Percentiles rank a stretch among this genome's conserved stretches.
Evolutionary conservation across 2,888 invertebrate genomes (phyloP).

Genomic region (Electrophaes corylata): DNA sequence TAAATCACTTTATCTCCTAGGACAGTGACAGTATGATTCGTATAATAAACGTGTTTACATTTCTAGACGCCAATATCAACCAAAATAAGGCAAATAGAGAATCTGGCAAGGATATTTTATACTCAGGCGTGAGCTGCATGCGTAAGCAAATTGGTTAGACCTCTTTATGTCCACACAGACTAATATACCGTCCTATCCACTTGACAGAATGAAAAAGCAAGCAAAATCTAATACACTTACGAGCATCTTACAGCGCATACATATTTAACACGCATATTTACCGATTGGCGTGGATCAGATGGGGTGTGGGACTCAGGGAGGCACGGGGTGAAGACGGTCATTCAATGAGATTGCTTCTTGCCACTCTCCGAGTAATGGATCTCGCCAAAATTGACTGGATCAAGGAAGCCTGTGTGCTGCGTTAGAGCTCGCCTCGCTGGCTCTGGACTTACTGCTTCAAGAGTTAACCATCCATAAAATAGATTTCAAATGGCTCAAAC

Average conservation of each 20-base stretch:
- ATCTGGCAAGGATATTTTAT: constrained; percentile 49
- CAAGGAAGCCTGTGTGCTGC: constrained; percentile 74
- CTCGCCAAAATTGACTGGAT: constrained; percentile 82
- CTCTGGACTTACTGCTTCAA: constrained; percentile 37
- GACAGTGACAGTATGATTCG: constrained; percentile 10
- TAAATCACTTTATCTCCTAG: constrained; percentile 3
- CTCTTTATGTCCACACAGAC: constrained; percentile 57
- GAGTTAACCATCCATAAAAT: constrained; percentile 33
- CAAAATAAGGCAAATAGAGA: constrained; percentile 39
- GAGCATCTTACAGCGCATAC: constrained; percentile 80
- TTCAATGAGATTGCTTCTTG: constrained; percentile 86
- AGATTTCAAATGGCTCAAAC: constrained; percentile 33
- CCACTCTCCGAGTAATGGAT: constrained; percentile 84
- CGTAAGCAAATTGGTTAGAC: constrained; percentile 61
- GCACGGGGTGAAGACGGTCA: constrained; percentile 75
- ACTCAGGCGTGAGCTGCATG: constrained; percentile 59
- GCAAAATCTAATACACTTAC: constrained; percentile 83
- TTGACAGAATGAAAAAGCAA: constrained; percentile 81
- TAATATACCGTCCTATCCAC: constrained; percentile 60
- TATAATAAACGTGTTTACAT: constrained; percentile 18
- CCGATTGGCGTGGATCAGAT: constrained; percentile 81
- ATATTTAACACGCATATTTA: constrained; percentile 85
- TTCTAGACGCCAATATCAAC: constrained; percentile 21
- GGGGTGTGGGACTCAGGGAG: constrained; percentile 56
- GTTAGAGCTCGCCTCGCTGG: constrained; percentile 59